Conservation (phyloP, 2,888 invertebrate genomes). For the Melanophora roralis region DNA sequence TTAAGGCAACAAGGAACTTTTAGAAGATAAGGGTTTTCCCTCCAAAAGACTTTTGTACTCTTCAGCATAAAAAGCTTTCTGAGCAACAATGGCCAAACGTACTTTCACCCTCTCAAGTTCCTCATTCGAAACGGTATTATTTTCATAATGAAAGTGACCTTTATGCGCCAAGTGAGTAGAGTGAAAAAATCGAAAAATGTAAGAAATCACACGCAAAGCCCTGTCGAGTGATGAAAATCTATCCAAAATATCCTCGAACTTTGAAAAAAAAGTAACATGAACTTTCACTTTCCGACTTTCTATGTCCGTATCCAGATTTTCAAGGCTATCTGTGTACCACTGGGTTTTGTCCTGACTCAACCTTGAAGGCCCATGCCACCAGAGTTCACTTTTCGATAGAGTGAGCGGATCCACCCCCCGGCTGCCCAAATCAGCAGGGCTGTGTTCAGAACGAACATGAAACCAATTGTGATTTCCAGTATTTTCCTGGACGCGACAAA, state of each 20-base stretch:
- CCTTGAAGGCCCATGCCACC: neutral
- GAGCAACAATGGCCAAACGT: neutral
- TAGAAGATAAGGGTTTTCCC: neutral
- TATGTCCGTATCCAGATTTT: neutral
- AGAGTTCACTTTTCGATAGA: neutral
- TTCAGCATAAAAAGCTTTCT: neutral
- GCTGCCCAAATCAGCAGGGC: neutral
- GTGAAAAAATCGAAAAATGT: neutral
- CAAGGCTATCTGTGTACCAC: neutral
- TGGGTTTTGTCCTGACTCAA: neutral
- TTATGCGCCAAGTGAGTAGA: neutral
- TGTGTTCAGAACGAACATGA: neutral
- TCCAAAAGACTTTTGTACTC: neutral
- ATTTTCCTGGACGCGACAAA: neutral
- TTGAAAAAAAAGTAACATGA: neutral
- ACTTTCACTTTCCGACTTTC: neutral
- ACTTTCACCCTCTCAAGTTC: neutral
- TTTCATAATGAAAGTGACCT: neutral
- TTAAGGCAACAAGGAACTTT: neutral
- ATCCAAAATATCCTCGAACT: neutral
- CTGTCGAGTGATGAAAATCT: neutral
- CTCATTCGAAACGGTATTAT: neutral
- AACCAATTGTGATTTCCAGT: neutral
- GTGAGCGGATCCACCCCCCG: neutral
- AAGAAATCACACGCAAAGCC: neutral